A percentile compares a stretch with the other conserved stretches of the same genome.
Evolutionary conservation across 1,140 invertebrate species (phyloP).

Genomic region (Pollicipes pollicipes): DNA sequence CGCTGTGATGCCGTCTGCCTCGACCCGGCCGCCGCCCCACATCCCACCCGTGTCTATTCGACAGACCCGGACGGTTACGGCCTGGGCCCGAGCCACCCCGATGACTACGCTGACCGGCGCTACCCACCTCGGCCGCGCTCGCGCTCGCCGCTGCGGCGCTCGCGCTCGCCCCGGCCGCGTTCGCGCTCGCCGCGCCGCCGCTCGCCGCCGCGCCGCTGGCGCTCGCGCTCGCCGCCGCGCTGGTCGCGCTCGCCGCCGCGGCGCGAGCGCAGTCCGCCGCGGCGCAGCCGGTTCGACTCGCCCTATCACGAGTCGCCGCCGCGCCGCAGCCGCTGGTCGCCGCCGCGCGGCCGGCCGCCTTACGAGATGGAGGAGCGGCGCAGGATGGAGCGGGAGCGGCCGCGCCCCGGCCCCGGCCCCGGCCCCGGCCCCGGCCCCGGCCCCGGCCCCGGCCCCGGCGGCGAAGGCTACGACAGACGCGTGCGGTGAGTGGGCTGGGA

Average conservation of each 20-base stretch:
- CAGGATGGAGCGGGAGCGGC: neutral
- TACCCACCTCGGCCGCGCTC: too few relatives aligned
- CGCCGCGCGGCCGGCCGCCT: too few relatives aligned
- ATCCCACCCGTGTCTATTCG: neutral
- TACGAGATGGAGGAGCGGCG: neutral
- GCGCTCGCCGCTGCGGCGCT: neutral
- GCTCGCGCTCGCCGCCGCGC: neutral
- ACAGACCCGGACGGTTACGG: neutral
- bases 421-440: too few relatives aligned
- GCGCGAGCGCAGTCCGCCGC: too few relatives aligned
- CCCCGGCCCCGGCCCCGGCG: too few relatives aligned
- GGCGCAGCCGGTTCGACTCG: too few relatives aligned
- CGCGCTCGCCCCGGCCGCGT: neutral
- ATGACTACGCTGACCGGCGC: neutral
- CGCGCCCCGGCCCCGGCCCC: too few relatives aligned
- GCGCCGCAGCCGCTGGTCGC: conserved; percentile 1
- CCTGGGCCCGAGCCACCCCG: neutral
- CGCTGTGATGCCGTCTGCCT: too few relatives aligned
- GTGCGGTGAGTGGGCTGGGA: too few relatives aligned
- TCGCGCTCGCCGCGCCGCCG: neutral
- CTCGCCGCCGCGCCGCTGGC: neutral
- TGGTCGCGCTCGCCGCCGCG: too few relatives aligned
- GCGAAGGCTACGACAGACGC: too few relatives aligned
- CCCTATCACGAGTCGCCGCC: neutral
- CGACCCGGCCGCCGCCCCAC: too few relatives aligned